Conservation (phyloP, 30 jellyfish, hydroid and myxozoan species). For the Hydractinia echinata region DNA sequence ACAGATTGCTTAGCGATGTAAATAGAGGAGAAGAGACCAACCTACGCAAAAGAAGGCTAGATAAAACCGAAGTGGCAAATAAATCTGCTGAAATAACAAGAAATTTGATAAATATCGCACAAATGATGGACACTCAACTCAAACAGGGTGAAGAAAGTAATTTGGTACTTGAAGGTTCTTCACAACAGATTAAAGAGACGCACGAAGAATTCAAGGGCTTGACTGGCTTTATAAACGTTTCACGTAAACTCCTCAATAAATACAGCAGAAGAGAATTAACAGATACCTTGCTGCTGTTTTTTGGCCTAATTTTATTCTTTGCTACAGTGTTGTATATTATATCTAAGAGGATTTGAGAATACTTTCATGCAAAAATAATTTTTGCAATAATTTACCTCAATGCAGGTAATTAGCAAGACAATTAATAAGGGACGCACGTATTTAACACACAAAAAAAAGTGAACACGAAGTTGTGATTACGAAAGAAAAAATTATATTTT, state of each 20-base stretch:
- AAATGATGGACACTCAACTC: constrained; percentile 81
- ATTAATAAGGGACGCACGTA: too few species aligned
- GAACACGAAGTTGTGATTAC: too few species aligned
- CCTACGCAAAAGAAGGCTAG: constrained; percentile 40
- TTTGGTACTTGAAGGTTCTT: constrained; percentile 58
- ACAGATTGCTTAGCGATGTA: constrained; percentile 32
- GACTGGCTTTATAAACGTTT: constrained; percentile 75
- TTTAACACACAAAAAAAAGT: too few species aligned
- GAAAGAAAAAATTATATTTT: too few species aligned
- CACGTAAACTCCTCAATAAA: constrained; percentile 70
- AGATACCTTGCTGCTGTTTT: constrained; percentile 67
- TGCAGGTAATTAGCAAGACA: too few species aligned
- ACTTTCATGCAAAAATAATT: too few species aligned
- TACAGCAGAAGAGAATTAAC: constrained; percentile 79
- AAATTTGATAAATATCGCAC: constrained; percentile 60
- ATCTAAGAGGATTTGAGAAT: constrained; percentile 58
- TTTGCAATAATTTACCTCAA: too few species aligned
- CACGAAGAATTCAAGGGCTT: constrained; percentile 83
- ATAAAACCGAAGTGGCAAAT: constrained; percentile 44
- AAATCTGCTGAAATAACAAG: constrained; percentile 61
- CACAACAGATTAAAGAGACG: constrained; percentile 62
- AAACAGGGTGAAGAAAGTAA: constrained; percentile 71
- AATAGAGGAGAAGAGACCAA: neutral
- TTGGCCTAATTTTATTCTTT: constrained; percentile 75
- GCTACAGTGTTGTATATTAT: constrained; percentile 81